Base-by-base conservation (phyloP, 1,140 invertebrate genomes). In the Zaprionus tsacasi region DNA sequence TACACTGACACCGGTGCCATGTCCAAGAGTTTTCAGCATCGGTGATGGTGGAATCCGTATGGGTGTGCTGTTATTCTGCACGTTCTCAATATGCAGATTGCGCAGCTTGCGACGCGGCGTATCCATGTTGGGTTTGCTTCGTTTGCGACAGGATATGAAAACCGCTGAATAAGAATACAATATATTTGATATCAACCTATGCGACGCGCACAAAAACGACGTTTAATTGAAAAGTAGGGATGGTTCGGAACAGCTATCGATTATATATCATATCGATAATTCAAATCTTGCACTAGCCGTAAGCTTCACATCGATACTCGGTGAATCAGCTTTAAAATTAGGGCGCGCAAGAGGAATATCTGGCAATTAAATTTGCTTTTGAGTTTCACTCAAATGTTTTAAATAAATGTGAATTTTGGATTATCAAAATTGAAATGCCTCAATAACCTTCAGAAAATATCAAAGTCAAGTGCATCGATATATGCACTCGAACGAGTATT, bases 1-100 rank as follows among this genome's bases (percentile, higher is more conserved):
- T 6, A 98, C 96, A 72, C 94, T 94, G 25, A 97, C 95, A 65
- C 96, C 96, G 96, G 81, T 82, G 67, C 92, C 87, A 82, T 83
- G 77, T 73, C 91, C 78, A 25, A 93, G 72, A 15, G 80, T 92
- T 35, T 91, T 91, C 3, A 92, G 65, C 70, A 92, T 86, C 27
- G 91, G 91, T 0, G 91, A 91, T 21, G 91, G 77, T 21, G 91
- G 91, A 6, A 92, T 86, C 57, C 65, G 60, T n/a, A 92, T 63
- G 10, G 91, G 91, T 7, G 91, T 92, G 56, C 79, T 81, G n/a
- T 70, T 73, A 55, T 78, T 79, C 35, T 82, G 80, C 3, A 91
- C 72, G 48, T 91, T 91, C 58, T 85, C 79, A 64, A 92, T 50
- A 30, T 92, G 89, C 57, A 85, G 55, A 38, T 87, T 89, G 38